These are phyloP conservation scores for Chrysochloris asiatica DNA, from an alignment of 2,113 vertebrate species.

Conservation along the genomic window DNA sequence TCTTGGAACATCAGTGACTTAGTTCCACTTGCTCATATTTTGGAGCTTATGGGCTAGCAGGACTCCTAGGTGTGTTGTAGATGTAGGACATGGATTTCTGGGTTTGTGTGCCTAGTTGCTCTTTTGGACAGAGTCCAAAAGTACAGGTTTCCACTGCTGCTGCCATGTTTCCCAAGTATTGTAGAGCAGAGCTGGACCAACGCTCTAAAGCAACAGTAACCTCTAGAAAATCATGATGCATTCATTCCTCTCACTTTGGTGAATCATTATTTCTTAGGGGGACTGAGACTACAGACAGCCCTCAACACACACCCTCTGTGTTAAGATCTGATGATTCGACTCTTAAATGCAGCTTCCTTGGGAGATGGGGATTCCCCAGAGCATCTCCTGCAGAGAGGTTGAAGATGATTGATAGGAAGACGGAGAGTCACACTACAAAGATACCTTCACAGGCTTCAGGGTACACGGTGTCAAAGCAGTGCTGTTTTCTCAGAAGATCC, in stretches of 20 bases:
- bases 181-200: neutral
- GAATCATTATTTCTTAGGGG: slow-evolving; percentile 14
- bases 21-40: neutral
- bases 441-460: neutral
- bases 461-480: neutral
- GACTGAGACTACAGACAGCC: neutral
- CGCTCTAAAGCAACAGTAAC: slow-evolving; percentile 1
- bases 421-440: neutral
- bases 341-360: neutral
- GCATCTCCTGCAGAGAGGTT: neutral
- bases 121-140: neutral
- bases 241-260: neutral
- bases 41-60: neutral
- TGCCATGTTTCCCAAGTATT: slow-evolving; percentile 26
- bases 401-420: slow-evolving; percentile 21
- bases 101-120: neutral
- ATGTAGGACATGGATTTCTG: neutral
- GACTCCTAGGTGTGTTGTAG: neutral
- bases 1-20: neutral
- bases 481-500: neutral
- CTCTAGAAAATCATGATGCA: neutral
- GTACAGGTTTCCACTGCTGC: neutral
- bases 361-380: neutral
- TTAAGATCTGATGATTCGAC: neutral
- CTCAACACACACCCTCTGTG: neutral